Base-by-base conservation (phyloP, 2,113 vertebrate genomes). In the Sprattus sprattus region DNA sequence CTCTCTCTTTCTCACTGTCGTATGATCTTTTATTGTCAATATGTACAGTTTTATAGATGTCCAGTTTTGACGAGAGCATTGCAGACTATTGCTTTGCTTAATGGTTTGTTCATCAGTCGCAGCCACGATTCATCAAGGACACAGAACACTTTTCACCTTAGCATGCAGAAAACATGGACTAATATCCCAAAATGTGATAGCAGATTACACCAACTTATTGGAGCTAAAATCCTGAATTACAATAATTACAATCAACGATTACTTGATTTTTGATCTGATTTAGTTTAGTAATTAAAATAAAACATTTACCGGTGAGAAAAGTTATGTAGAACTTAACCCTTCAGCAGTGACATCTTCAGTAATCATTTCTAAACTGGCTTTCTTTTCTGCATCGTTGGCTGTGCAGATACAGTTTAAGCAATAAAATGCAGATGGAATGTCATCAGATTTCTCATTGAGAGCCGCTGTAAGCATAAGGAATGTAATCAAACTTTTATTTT, bases 371-470 rank as follows among this genome's bases (percentile, higher is more conserved):
- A 78, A 39, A 39, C 39, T 78, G 44, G 71, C 28, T 78, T 15
- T 78, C 25, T 78, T 78, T 16, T 39, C 71, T 78, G 71, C 71
- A 78, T 32, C 28, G 39, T 39, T 82, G 78, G 75, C 87, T 89
- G 89, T 90, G 86, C 86, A 91, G 85, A 88, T 88, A 87, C 81
- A 86, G 88, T 85, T 80, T 82, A 86, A 92, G 90, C 91, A 92
- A 92, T 92, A 91, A 92, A 90, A 89, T 86, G 82, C 54, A 86
- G 11, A 88, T 71, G n/a, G 46, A 52, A 45, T 82, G 82, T 82
- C 22, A 84, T 45, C 45, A 47, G 32, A 75, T 10, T 39, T 78
- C 28, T 16, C 44, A 39, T 15, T 15, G 28, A 78, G 81, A 86
- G 84, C 47, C 81, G 54, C 49, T 86, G 83, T 86, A 80, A 46